Percentiles rank a stretch among this genome's conserved stretches.
Conservation (phyloP, 2,113 vertebrate species). For the Barnardius zonarius region DNA sequence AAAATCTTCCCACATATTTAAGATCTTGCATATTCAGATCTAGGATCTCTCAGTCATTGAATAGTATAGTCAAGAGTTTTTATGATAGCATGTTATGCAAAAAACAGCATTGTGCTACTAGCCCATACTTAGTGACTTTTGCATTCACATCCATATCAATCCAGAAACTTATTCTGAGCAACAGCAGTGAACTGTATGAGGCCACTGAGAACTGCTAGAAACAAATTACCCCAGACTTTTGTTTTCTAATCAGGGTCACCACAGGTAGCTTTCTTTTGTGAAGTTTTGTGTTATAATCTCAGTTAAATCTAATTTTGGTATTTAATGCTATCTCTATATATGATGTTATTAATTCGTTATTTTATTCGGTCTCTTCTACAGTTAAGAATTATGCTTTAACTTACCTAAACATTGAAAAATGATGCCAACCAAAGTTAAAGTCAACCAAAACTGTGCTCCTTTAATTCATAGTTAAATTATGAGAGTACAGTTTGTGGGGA, state of each 20-base stretch:
- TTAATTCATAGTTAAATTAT: neutral
- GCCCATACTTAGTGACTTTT: neutral
- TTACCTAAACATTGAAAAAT: neutral
- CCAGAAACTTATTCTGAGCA: neutral
- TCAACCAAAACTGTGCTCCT: neutral
- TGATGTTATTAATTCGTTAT: neutral
- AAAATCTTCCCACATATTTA: neutral
- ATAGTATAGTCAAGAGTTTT: neutral
- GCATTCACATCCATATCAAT: neutral
- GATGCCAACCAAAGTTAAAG: fast-evolving
- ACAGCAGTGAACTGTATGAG: neutral
- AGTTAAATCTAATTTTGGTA: neutral
- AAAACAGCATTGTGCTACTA: neutral
- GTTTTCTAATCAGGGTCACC: neutral
- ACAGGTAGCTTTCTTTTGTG: neutral
- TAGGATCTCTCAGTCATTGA: neutral
- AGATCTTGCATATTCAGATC: neutral
- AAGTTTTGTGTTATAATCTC: neutral
- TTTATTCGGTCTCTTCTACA: neutral
- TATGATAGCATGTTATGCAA: neutral
- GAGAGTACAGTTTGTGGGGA: neutral
- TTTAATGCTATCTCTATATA: neutral
- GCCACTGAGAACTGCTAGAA: neutral
- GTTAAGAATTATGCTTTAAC: neutral
- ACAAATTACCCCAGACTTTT: neutral